Conservation (phyloP, 2,888 invertebrate species). For the Ectropis crepuscularia region DNA sequence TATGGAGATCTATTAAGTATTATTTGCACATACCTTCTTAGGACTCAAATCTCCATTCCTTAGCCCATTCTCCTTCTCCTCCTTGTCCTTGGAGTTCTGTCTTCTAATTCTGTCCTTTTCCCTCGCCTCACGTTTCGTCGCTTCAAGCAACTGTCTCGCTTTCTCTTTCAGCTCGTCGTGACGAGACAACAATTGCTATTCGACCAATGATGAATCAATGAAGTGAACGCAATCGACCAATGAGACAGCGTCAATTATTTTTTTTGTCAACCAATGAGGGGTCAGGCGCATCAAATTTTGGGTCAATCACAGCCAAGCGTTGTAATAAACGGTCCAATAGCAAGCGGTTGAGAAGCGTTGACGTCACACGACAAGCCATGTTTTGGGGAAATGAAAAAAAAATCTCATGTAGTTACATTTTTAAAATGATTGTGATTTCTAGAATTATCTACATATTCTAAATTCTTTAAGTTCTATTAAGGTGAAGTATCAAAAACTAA, state of each 20-base stretch:
- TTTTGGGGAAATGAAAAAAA: slow-evolving; percentile 63
- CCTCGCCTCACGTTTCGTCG: slow-evolving; percentile 88
- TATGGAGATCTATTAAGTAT: neutral
- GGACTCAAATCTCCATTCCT: slow-evolving; percentile 72
- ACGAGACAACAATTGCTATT: slow-evolving; percentile 89
- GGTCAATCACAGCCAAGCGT: slow-evolving; percentile 47
- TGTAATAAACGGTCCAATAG: slow-evolving; percentile 44
- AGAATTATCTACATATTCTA: neutral
- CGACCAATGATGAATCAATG: slow-evolving; percentile 44
- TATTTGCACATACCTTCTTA: slow-evolving; percentile 65
- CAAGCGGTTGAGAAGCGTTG: slow-evolving; percentile 60
- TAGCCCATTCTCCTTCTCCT: slow-evolving; percentile 86
- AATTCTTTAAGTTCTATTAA: neutral
- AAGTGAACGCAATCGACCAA: slow-evolving; percentile 14
- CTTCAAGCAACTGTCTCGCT: slow-evolving; percentile 92
- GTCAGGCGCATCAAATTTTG: slow-evolving; percentile 20
- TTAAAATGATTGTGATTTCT: slow-evolving; percentile 17
- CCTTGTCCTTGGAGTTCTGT: slow-evolving; percentile 69
- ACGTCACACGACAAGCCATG: slow-evolving; percentile 62
- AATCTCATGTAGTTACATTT: slow-evolving; percentile 39
- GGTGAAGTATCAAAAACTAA: neutral
- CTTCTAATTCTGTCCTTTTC: slow-evolving; percentile 70
- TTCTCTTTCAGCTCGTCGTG: slow-evolving; percentile 94
- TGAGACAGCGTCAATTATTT: too few relatives aligned
- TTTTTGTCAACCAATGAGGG: slow-evolving; percentile 30